Evolutionary conservation across 1,140 invertebrate genomes (phyloP), one percentile per base, ranked within the genome.

Genomic region (Diplogasteroides magnus): DNA sequence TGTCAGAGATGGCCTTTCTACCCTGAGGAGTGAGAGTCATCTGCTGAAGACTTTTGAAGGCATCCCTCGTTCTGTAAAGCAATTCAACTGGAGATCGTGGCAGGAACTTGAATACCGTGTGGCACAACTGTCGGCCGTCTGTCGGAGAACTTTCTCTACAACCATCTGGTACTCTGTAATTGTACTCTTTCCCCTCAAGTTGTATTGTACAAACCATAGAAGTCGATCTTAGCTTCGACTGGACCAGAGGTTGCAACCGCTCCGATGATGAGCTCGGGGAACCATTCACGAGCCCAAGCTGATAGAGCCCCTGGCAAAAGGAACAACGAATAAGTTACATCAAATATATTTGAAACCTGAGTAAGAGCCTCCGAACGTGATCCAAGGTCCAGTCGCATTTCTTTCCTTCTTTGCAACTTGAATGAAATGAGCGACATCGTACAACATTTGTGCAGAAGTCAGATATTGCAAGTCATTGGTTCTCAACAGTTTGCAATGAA

Each of bases 351-450:
- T n/a, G n/a, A n/a, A n/a, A n/a, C 37, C 37, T 11, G 37, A 19
- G 83, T 96, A 96, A 0, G 91, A 93, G 1, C 92, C 92, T 31
- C 93, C 92, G 83, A 94, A 93, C 1, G 88, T 88, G 69, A 96
- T 89, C 90, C 91, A 93, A 85, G 91, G 92, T 25, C 37, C 37
- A 19, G 37, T 48, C 37, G 6, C 6, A 87, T 87, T 25, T 85
- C 78, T 31, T 68, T 64, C 3, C 92, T 83, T 31, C 88, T 86
- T 69, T 89, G 88, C 74, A 88, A 82, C 2, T 83, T 69, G n/a
- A 88, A 89, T 86, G 90, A 90, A 60, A 83, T 86, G 64, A 82
- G 91, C 91, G 60, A 93, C 84, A 85, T 94, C 92, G 19, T 89
- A 90, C 32, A 96, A 83, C 0, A 92, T 92, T 85, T 94, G 92